Percentiles rank a stretch among this genome's conserved stretches.
Conservation (phyloP, 2,113 vertebrate genomes). For the Oreochromis tanganicae region DNA sequence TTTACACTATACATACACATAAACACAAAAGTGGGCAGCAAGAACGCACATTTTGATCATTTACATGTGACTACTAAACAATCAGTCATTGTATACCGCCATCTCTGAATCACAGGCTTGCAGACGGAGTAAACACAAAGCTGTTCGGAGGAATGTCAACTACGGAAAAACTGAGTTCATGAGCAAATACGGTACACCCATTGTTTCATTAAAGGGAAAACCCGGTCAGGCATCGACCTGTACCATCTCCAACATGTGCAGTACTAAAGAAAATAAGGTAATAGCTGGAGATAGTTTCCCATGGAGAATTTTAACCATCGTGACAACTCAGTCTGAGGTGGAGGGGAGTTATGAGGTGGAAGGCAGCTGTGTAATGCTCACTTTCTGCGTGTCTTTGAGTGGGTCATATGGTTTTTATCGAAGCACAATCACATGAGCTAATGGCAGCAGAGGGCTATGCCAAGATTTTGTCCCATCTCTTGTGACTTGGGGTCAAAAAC, state of each 20-base stretch:
- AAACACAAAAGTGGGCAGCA: not conserved
- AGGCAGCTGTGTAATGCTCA: slow-evolving; percentile 27
- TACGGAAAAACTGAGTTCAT: slow-evolving; percentile 44
- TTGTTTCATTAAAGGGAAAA: slow-evolving; percentile 3
- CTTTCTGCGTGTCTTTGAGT: not conserved
- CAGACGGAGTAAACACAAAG: slow-evolving; percentile 36
- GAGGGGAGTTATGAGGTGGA: slow-evolving; percentile 22
- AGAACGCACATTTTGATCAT: not conserved
- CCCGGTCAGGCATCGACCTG: not conserved
- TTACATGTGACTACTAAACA: not conserved
- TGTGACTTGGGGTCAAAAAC: slow-evolving; percentile 2
- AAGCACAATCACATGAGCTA: slow-evolving; percentile 54
- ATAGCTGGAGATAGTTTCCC: slow-evolving; percentile 36
- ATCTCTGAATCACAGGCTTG: slow-evolving; percentile 4
- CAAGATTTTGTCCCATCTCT: slow-evolving; percentile 39
- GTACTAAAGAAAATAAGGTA: slow-evolving; percentile 25
- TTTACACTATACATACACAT: not conserved
- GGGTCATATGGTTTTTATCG: slow-evolving; percentile 64
- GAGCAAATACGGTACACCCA: not conserved
- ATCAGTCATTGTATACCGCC: not conserved
- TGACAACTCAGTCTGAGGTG: slow-evolving; percentile 17
- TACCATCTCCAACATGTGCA: not conserved
- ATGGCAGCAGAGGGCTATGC: slow-evolving; percentile 24
- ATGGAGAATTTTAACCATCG: slow-evolving; percentile 20
- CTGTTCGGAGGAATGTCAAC: slow-evolving; percentile 35